Conservation (phyloP, 2,797 vertebrate species). For the Melopsittacus undulatus region DNA sequence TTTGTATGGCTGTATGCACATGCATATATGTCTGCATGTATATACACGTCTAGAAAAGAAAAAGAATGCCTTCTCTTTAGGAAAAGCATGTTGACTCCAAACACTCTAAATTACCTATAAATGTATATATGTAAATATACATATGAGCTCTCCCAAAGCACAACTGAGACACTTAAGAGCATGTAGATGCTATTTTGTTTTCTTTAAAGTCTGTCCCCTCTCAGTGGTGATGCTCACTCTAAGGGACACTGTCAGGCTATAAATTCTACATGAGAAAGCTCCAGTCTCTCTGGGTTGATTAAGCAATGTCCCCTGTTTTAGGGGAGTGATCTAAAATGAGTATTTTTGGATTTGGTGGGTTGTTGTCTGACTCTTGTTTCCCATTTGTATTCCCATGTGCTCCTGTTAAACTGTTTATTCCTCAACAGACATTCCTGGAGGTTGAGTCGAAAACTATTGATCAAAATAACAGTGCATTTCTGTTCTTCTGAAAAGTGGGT, state of each 20-base stretch:
- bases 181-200: background rate
- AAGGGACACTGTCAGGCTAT: background rate
- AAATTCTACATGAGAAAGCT: background rate
- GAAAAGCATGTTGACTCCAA: background rate
- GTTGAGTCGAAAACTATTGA: background rate
- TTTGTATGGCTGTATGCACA: background rate
- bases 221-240: background rate
- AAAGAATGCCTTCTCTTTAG: constrained; percentile 1
- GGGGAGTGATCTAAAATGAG: background rate
- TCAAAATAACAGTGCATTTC: background rate
- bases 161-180: constrained; percentile 3
- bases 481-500: background rate
- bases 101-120: background rate
- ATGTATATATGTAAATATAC: background rate
- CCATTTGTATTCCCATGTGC: accelerated
- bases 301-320: background rate
- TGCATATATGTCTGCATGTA: background rate
- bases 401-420: background rate
- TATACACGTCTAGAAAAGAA: background rate
- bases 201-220: background rate
- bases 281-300: background rate
- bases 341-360: background rate
- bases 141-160: background rate
- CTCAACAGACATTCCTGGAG: background rate
- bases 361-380: background rate